phyloP scores from a whole-genome alignment of 2,113 vertebrate genomes.

The Vimba vimba region DNA sequence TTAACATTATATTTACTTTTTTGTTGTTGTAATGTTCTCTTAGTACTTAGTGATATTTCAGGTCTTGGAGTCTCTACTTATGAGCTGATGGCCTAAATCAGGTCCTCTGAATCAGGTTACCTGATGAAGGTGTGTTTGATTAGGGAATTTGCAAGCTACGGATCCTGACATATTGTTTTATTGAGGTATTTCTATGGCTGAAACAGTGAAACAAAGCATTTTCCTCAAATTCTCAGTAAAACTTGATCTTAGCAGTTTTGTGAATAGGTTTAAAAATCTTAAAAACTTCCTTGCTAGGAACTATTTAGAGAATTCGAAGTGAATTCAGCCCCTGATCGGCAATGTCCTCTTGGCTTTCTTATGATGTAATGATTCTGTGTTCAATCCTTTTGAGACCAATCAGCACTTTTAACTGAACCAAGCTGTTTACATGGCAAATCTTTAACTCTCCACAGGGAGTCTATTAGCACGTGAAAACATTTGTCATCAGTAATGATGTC shows the following conservation, averaged over 20 bases:
- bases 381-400: constrained; percentile 7
- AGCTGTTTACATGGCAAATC: background rate
- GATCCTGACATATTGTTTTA: background rate
- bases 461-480: background rate
- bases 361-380: background rate
- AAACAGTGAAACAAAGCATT: background rate
- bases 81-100: background rate
- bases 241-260: background rate
- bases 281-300: background rate
- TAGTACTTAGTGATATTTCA: too few relatives aligned
- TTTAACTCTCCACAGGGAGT: background rate
- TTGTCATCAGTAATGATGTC: background rate
- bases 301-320: background rate
- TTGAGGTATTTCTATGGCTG: background rate
- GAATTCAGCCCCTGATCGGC: background rate
- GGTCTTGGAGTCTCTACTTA: background rate
- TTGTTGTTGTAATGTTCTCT: too few relatives aligned
- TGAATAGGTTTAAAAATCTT: background rate
- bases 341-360: background rate
- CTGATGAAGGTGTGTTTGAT: background rate
- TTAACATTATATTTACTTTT: too few relatives aligned
- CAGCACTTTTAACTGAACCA: background rate
- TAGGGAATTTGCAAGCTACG: background rate
- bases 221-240: background rate
- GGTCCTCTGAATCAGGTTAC: background rate